phyloP scores from a whole-genome alignment of 2,888 invertebrate genomes.

The Acleris sparsana region DNA sequence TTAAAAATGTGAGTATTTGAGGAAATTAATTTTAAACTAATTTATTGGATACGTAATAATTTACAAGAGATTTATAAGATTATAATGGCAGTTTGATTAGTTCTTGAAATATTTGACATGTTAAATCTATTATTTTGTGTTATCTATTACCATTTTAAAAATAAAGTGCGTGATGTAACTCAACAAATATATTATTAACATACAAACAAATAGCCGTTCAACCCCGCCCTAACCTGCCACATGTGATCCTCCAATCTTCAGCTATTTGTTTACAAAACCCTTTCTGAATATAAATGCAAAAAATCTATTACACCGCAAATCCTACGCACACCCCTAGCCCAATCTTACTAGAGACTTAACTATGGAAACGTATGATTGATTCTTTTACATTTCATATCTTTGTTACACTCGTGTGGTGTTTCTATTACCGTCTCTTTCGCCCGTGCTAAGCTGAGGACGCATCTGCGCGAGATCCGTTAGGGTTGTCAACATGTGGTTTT shows the following conservation, averaged over 20 bases:
- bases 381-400: slow-evolving; percentile 22
- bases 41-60: too few species aligned
- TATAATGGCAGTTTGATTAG: too few species aligned
- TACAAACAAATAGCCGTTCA: not conserved
- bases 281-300: slow-evolving; percentile 29
- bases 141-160: too few species aligned
- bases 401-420: slow-evolving; percentile 5
- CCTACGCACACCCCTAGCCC: slow-evolving; percentile 28
- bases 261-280: slow-evolving; percentile 29
- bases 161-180: too few species aligned
- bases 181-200: not conserved
- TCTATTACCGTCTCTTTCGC: slow-evolving; percentile 16
- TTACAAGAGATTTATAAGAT: too few species aligned
- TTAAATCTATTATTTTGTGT: too few species aligned
- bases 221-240: slow-evolving; percentile 6
- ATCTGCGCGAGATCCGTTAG: slow-evolving; percentile 34
- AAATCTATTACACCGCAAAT: slow-evolving; percentile 30
- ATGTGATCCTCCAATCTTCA: slow-evolving; percentile 30
- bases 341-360: slow-evolving; percentile 32
- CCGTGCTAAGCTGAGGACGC: slow-evolving; percentile 30
- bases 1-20: too few species aligned
- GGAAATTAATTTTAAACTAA: too few species aligned
- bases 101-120: too few species aligned
- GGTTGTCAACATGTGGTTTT: slow-evolving; percentile 37
- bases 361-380: slow-evolving; percentile 34